Base-by-base conservation (phyloP, 2,888 invertebrate species). In the Trachelus troglodyta region DNA sequence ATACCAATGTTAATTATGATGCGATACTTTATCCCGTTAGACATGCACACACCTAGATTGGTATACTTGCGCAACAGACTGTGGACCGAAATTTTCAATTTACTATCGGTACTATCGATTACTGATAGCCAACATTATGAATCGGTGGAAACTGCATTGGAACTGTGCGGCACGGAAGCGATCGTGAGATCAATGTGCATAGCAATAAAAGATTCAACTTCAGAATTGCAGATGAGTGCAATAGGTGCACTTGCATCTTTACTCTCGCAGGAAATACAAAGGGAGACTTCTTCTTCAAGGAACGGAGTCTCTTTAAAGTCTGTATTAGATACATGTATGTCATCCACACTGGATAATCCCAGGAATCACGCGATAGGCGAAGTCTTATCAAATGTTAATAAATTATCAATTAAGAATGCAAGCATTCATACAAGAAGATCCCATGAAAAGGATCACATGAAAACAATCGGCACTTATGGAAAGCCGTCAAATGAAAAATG, bases 51-150 rank as follows among this genome's bases (percentile, higher is more conserved):
- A 56, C 85, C 91, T 0, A 91, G 92, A 77, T 82, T 93, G 73
- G 75, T 92, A 11, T 92, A 91, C 81, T 83, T 93, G n/a, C 90
- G 92, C n/a, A 93, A 93, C 80, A 90, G 89, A 85, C 81, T 93
- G 3, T 93, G 92, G 92, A 91, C 89, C 12, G 92, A 92, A 84
- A 90, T 93, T 68, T 93, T 92, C 81, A 90, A 92, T 81, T 90
- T 93, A 69, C 83, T 93, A 73, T 89, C 91, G 12, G 87, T 89
- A 3, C 82, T 93, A 30, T 87, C 92, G 0, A 76, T 88, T 69
- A 89, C 89, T 1, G 89, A 90, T 4, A 87, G 83, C 71, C 88
- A 89, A 35, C 89, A 90, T 77, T 85, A 86, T 4, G 90, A 91
- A 71, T 56, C 88, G 11, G 85, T 91, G 76, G 86, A 87, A 79